Base-by-base conservation (phyloP, 2,113 vertebrate genomes). In the Ophthalmolycus amberensis region DNA sequence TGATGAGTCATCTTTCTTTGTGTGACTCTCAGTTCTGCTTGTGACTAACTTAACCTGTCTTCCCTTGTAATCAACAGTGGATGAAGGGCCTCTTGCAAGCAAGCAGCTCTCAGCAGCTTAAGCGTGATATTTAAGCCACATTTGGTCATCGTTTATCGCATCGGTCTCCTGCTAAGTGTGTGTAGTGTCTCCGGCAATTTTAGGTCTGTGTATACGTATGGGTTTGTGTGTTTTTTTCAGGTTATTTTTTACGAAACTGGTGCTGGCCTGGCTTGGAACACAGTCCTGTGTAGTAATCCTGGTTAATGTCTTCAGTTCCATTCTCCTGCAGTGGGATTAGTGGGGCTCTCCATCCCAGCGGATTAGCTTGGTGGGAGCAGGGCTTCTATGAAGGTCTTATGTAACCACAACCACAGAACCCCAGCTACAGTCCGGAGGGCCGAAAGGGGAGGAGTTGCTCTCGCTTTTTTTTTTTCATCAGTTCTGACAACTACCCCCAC, bases 261-360 rank as follows among this genome's bases (percentile, higher is more conserved):
- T 38, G 34, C 72, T 88, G 75, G 68, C 84, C 83, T 79, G 75
- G 74, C 74, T 89, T 58, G 71, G 71, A 89, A 91, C 90, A 89
- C 65, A 72, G 89, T 67, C 79, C 83, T 83, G 85, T 79, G 88
- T 91, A 82, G 91, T 94, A 94, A 94, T 94, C 93, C 94, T 70
- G 84, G 90, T 93, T 94, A 91, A 93, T 94, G 89, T 94, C 90
- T 93, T 90, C 88, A 94, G 84, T 91, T 93, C 91, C 90, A 92
- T 94, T 92, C 91, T 93, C 88, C 89, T 90, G 77, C 88, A 71
- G 87, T 73, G 84, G 87, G 93, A 94, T 94, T 93, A 93, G 92
- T 77, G 85, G 87, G 90, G 85, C 79, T 90, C 93, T 93, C 88
- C 90, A 91, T 93, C 91, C 92, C 89, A 69, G 85, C 85, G 92